A percentile compares a stretch with the other conserved stretches of the same genome.
Evolutionary conservation across 2,888 invertebrate species (phyloP).

Genomic region (Hyposoter didymator): DNA sequence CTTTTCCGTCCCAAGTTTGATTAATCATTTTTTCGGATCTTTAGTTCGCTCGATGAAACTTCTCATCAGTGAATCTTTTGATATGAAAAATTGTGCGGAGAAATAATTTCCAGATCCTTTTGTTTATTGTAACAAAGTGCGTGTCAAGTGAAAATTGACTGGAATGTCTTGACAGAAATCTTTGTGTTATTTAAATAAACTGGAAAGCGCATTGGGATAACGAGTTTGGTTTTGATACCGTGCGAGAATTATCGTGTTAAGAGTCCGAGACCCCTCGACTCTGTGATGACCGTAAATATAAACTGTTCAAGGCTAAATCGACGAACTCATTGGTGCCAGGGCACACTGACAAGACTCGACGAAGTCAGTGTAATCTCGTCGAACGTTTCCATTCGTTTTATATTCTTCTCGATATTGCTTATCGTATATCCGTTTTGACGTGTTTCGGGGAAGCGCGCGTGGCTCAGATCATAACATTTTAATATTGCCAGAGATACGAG

Average conservation of each 20-base stretch:
- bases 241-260: not conserved
- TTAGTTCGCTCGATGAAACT: not conserved
- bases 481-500: not conserved
- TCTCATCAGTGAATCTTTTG: not conserved
- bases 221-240: not conserved
- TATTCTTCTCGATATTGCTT: slow-evolving; percentile 31
- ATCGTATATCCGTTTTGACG: slow-evolving; percentile 9
- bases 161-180: not conserved
- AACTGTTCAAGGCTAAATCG: not conserved
- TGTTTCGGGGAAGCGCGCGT: not conserved
- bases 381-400: slow-evolving; percentile 47
- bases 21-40: not conserved
- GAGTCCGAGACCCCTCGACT: not conserved
- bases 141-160: not conserved
- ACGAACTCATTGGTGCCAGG: slow-evolving; percentile 8
- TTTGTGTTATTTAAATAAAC: not conserved
- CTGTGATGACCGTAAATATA: slow-evolving; percentile 2
- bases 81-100: not conserved
- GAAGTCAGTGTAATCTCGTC: slow-evolving; percentile 22
- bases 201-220: slow-evolving; percentile 1
- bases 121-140: not conserved
- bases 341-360: slow-evolving; percentile 4
- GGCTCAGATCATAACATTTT: not conserved
- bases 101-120: not conserved
- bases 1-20: not conserved